Evolutionary conservation across 2,888 invertebrate species (phyloP), one percentile per base, ranked within the genome.

Genomic region (Lasioglossum vierecki): DNA sequence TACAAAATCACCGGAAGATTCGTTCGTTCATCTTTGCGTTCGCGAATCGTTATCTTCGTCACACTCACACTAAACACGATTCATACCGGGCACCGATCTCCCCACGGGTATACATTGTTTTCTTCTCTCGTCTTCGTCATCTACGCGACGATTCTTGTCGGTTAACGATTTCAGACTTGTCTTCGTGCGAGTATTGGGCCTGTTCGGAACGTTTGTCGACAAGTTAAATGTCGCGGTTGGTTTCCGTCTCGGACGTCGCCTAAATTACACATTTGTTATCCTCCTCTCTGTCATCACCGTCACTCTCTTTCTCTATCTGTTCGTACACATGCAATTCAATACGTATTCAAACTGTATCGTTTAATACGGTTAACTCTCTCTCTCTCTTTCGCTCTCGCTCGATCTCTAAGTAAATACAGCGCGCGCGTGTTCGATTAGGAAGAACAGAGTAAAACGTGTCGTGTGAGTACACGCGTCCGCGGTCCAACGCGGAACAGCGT

Each of bases 1-100:
- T 95, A 94, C 93, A 95, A 95, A 95, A 95, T 94, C 93, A 93
- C 94, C 93, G 92, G n/a, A 92, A 89, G 91, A 89, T 91, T 93
- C 91, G 88, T 92, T 90, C 89, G 83, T 71, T 82, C 63, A 30
- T 63, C 63, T 13, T 88, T 87, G 85, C 88, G 85, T 60, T 22
- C 82, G 82, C 86, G 85, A 87, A 75, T 80, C 84, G 85, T 46
- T 75, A 82, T 87, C 35, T 39, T 39, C 81, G 86, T 70, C 70
- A 70, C 88, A 88, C 80, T 83, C 84, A 84, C 72, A 75, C 85
- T 63, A 86, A 87, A 86, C 78, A 85, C 90, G 88, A 88, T 89
- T 63, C 91, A 90, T 89, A 90, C 90, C 89, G 87, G 53, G 44
- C 74, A 92, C 92, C n/a, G 91, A 90, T 91, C 92, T 85, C 68